Percentiles rank a stretch among this genome's conserved stretches.
Evolutionary conservation across 2,888 invertebrate genomes (phyloP).

Genomic region (Heliconius ismenius): DNA sequence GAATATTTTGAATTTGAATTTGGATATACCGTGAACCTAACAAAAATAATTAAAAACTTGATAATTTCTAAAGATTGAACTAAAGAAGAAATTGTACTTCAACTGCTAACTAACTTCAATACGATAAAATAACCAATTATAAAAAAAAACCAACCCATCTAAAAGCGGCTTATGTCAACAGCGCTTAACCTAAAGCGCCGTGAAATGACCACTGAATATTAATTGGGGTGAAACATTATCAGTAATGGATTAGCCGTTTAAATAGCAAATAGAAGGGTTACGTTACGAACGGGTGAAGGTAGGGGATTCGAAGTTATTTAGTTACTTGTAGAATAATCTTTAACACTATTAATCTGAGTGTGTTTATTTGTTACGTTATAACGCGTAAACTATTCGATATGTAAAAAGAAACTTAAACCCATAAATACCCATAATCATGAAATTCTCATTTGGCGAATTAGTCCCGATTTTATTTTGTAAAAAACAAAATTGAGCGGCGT

Average conservation of each 20-base stretch:
- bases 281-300: background rate
- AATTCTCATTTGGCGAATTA: too few relatives aligned
- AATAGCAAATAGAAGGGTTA: constrained; percentile 30
- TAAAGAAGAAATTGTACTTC: background rate
- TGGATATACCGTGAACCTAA: background rate
- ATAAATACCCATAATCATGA: too few relatives aligned
- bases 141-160: constrained; percentile 4
- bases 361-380: background rate
- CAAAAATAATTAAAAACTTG: background rate
- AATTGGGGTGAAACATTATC: constrained; percentile 22
- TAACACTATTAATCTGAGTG: background rate
- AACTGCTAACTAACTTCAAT: background rate
- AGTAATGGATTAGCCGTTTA: constrained; percentile 36
- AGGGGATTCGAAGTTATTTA: background rate
- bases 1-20: too few relatives aligned
- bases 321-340: background rate
- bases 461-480: too few relatives aligned
- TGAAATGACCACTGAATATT: constrained; percentile 28
- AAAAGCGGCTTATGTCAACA: constrained; percentile 24
- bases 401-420: too few relatives aligned
- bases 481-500: too few relatives aligned
- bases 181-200: constrained; percentile 14
- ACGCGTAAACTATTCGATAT: too few relatives aligned
- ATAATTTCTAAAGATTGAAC: too few relatives aligned
- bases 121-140: too few relatives aligned